Conservation (phyloP, 2,888 invertebrate genomes). For the Andrena bicolor region DNA sequence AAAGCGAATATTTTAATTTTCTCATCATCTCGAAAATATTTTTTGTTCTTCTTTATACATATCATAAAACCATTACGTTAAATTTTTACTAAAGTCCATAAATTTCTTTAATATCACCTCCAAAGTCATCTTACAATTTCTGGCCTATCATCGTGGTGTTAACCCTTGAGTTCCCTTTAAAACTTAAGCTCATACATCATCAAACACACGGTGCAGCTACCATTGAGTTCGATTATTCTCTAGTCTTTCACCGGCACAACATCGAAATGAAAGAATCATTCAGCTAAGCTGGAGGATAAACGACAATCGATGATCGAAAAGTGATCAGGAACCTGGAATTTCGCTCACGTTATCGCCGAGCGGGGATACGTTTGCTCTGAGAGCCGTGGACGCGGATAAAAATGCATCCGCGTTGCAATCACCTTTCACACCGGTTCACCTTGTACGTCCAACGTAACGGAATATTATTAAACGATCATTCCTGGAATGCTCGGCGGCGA, state of each 20-base stretch:
- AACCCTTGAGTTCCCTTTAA: too few relatives aligned
- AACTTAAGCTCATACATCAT: too few relatives aligned
- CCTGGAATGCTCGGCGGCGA: constrained; percentile 57
- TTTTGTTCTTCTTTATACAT: too few relatives aligned
- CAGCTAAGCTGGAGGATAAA: neutral
- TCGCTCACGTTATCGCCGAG: constrained; percentile 63
- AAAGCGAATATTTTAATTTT: too few relatives aligned
- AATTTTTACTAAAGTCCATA: too few relatives aligned
- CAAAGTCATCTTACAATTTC: too few relatives aligned
- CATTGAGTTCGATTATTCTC: too few relatives aligned
- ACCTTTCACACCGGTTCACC: constrained; percentile 75
- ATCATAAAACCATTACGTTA: too few relatives aligned
- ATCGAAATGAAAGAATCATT: neutral
- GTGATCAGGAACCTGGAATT: constrained; percentile 53
- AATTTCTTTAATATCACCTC: too few relatives aligned
- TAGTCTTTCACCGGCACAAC: neutral
- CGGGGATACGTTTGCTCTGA: constrained; percentile 57
- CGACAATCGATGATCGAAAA: constrained; percentile 5
- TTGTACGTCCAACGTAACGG: constrained; percentile 73
- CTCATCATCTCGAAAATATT: too few relatives aligned
- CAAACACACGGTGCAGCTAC: too few relatives aligned
- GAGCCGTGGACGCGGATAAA: constrained; percentile 63
- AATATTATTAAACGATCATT: constrained; percentile 74
- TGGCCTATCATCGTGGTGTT: too few relatives aligned
- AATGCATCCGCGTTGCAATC: constrained; percentile 74